Conservation (phyloP, 2,888 invertebrate species). For the Arctia plantaginis region DNA sequence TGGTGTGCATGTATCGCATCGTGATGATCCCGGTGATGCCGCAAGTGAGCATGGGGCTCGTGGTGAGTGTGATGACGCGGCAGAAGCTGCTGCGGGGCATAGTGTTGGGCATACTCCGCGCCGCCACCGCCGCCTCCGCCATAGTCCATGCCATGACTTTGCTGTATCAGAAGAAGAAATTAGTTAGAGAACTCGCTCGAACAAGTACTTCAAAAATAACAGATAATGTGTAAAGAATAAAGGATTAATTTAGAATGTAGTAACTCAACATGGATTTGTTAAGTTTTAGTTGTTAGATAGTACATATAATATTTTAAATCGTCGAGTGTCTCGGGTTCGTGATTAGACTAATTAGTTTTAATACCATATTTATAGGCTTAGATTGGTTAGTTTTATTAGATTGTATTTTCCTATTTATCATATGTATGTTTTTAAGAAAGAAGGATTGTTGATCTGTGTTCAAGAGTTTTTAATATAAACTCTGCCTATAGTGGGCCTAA, state of each 20-base stretch:
- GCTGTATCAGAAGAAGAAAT: conserved; percentile 28
- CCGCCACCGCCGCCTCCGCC: conserved; percentile 78
- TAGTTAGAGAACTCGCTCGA: background rate
- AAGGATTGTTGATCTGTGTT: no score
- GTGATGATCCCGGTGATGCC: conserved; percentile 81
- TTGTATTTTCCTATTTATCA: no score
- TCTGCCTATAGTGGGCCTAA: background rate
- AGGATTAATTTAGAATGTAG: background rate
- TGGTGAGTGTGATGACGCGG: conserved; percentile 81
- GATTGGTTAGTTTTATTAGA: no score
- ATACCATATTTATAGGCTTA: no score
- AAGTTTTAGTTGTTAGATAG: no score
- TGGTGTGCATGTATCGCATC: conserved; percentile 81
- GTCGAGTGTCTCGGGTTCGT: no score
- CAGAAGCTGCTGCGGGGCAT: conserved; percentile 81
- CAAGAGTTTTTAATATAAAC: background rate
- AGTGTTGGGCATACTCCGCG: conserved; percentile 80
- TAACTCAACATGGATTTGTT: no score
- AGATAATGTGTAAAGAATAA: background rate
- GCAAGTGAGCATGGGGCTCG: conserved; percentile 79
- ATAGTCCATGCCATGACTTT: conserved; percentile 86
- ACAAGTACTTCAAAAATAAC: background rate
- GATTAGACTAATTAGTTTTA: no score
- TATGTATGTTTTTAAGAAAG: no score
- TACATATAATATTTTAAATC: no score